phyloP scores from a whole-genome alignment of 2,888 invertebrate genomes.

The Therioaphis trifolii region DNA sequence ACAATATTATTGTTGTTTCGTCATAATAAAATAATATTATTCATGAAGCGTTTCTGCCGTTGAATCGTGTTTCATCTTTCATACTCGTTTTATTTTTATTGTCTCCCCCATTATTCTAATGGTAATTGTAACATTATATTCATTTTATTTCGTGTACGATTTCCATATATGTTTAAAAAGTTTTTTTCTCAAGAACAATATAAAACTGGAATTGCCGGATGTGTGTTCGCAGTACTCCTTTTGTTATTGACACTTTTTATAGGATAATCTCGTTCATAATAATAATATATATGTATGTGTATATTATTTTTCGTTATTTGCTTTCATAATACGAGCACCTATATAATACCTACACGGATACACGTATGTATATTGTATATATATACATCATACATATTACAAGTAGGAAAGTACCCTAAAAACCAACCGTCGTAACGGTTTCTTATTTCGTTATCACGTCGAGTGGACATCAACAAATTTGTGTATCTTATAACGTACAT shows the following conservation, averaged over 20 bases:
- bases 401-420: neutral
- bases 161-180: constrained; percentile 51
- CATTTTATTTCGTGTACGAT: constrained; percentile 59
- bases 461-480: constrained; percentile 24
- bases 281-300: constrained; percentile 2
- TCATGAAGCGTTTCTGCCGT: constrained; percentile 58
- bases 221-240: constrained; percentile 46
- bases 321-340: too few relatives aligned
- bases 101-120: constrained; percentile 56
- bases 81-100: constrained; percentile 51
- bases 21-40: constrained; percentile 57
- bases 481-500: neutral
- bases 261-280: constrained; percentile 35
- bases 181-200: constrained; percentile 44
- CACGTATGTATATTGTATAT: neutral
- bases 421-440: constrained; percentile 53
- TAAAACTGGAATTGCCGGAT: constrained; percentile 60
- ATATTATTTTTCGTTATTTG: too few relatives aligned
- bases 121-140: constrained; percentile 62
- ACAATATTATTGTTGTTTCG: constrained; percentile 61
- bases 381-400: constrained; percentile 13
- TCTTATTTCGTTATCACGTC: constrained; percentile 35
- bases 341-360: too few relatives aligned
- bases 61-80: constrained; percentile 60
- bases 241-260: constrained; percentile 60